A percentile compares a stretch with the other conserved stretches of the same genome.
Evolutionary conservation across 2,888 invertebrate species (phyloP).

Genomic region (Dicyrtoma fusca): DNA sequence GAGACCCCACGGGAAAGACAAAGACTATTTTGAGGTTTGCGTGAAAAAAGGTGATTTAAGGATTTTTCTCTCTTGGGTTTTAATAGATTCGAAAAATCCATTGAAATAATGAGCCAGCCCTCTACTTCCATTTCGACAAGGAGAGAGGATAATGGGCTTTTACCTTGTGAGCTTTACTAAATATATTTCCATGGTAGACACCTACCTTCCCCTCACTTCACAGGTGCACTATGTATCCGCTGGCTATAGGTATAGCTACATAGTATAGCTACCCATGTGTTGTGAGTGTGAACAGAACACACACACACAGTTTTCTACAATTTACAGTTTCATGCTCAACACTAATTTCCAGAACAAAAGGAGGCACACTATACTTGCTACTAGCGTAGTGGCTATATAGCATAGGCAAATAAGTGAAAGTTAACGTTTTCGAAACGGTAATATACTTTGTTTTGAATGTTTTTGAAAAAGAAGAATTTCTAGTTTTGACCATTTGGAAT

Average conservation of each 20-base stretch:
- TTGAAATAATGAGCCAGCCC: slow-evolving; percentile 40
- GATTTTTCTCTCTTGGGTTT: slow-evolving; percentile 34
- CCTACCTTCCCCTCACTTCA: neutral
- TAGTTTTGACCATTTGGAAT: too few relatives aligned
- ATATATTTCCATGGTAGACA: slow-evolving; percentile 10
- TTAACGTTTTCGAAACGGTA: too few relatives aligned
- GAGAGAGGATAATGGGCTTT: slow-evolving; percentile 37
- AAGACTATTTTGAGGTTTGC: slow-evolving; percentile 38
- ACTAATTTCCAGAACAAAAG: slow-evolving; percentile 35
- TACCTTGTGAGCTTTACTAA: slow-evolving; percentile 13
- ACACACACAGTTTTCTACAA: neutral
- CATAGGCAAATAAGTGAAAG: too few relatives aligned
- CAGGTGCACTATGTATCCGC: neutral
- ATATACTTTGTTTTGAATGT: too few relatives aligned
- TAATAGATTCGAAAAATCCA: slow-evolving; percentile 45
- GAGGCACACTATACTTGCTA: neutral
- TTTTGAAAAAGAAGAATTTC: too few relatives aligned
- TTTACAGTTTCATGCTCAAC: slow-evolving; percentile 33
- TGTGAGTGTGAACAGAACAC: neutral
- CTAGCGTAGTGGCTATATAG: too few relatives aligned
- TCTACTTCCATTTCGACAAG: slow-evolving; percentile 14
- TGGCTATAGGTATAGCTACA: neutral
- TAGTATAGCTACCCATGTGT: neutral
- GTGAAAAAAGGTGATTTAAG: slow-evolving; percentile 43
- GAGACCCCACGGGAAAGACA: slow-evolving; percentile 26